Conservation (phyloP, 1,140 invertebrate species). For the Whitmania pigra region DNA sequence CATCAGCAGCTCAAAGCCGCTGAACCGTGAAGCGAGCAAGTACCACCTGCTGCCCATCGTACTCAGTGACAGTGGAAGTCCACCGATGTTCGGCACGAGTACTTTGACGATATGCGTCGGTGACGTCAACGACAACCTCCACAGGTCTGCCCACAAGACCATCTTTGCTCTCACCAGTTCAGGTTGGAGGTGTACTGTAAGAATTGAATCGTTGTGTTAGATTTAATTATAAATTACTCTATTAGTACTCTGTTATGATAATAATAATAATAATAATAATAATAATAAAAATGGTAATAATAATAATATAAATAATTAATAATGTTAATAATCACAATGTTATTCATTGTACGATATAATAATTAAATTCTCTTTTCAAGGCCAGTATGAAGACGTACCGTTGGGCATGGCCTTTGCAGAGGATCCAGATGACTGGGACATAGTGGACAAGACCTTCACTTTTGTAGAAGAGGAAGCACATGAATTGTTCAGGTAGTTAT, state of each 20-base stretch:
- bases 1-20: slow-evolving; percentile 65
- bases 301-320: too few species aligned
- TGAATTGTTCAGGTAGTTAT: neutral
- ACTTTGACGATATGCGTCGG: slow-evolving; percentile 88
- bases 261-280: too few species aligned
- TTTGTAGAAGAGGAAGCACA: neutral
- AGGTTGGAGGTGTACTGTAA: too few species aligned
- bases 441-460: slow-evolving; percentile 81
- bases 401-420: slow-evolving; percentile 90
- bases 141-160: slow-evolving; percentile 70
- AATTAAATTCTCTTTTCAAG: slow-evolving; percentile 22
- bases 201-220: too few species aligned
- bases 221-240: too few species aligned
- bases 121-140: slow-evolving; percentile 82
- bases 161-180: slow-evolving; percentile 92
- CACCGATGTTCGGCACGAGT: slow-evolving; percentile 59
- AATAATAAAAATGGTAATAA: too few species aligned
- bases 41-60: slow-evolving; percentile 37
- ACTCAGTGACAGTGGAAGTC: slow-evolving; percentile 36
- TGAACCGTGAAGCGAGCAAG: slow-evolving; percentile 71
- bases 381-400: slow-evolving; percentile 29
- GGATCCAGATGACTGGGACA: slow-evolving; percentile 92
- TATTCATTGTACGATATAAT: neutral
- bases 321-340: too few species aligned
- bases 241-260: too few species aligned